Evolutionary conservation across 2,113 vertebrate genomes (phyloP), one percentile per base, ranked within the genome.

Genomic region (Mohoua ochrocephala): DNA sequence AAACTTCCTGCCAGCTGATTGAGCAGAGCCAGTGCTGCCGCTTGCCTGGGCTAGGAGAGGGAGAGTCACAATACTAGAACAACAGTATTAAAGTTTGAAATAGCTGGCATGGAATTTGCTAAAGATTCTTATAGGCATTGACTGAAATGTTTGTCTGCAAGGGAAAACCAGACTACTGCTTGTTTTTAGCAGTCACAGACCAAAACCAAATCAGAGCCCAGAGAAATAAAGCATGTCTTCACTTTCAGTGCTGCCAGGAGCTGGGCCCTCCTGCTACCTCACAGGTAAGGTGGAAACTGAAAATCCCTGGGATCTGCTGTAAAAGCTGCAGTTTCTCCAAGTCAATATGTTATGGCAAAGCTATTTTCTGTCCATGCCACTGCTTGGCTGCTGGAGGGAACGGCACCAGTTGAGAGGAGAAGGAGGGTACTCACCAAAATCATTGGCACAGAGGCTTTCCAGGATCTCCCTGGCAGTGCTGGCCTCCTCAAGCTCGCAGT

Each of bases 401-500:
- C 0, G 1, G 78, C 20, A 60, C 30, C 13, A 57, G 3, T 12
- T 26, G 13, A 52, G 56, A 57, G 33, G 26, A 79, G 50, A 10
- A 13, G 27, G n/a, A 69, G 19, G 13, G 13, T 84, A 96, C 98
- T 99, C 82, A 99, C 98, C 98, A 96, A 98, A 98, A 93, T 99
- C 98, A 49, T 97, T 98, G 93, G 95, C 94, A 19, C 98, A 98
- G 96, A 99, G 97, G 6, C 93, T 98, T 65, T 98, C 98, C 60
- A 98, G 97, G 73, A 98, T 97, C 35, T 99, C 98, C 87, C 97
- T 98, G 82, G 97, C 67, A 14, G 98, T 98, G 50, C 97, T 96
- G 35, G 95, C 94, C 37, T 99, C 98, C 84, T 99, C 98, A 54
- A 99, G 97, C 89, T 99, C 98, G 4, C 98, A 99, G 80, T 99